Evolutionary conservation across 1,140 invertebrate genomes (phyloP), one percentile per base, ranked within the genome.

Genomic region (Drosophila navojoa): DNA sequence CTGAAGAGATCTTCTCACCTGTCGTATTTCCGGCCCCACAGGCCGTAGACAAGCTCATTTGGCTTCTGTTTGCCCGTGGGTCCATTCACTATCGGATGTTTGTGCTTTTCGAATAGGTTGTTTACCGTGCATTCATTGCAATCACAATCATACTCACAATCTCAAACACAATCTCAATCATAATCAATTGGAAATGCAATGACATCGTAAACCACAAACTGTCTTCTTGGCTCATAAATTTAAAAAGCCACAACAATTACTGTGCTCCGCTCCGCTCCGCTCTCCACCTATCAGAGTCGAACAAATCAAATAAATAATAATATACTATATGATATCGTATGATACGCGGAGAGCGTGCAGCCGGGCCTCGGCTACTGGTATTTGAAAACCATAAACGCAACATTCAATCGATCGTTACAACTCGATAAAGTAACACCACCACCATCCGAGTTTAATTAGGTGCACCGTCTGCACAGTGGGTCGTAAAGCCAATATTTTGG

Each of bases 81-180:
- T 32, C 27, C 27, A 25, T 32, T 60, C 67, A 55, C 55, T 71
- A 80, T 89, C 84, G 84, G 84, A 89, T 89, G 84, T 89, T 89
- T 59, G 81, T 71, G 84, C 79, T 89, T 82, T 87, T 75, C 35
- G 77, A 78, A 75, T 58, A 32, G 5, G 7, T 32, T 9, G 73
- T 78, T 87, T 82, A 78, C 79, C 62, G 49, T 69, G 76, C 77
- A 62, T 61, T 63, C 81, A 78, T 77, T 77, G 74, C 77, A 79
- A 70, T 72, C 71, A 67, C 79, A 81, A 77, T 81, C 78, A 73
- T 74, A 81, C 76, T 82, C 80, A 84, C 77, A 86, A 81, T 87
- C 42, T 45, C 42, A 45, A 45, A 15, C 42, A 15, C 42, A 44
- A 44, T 45, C 42, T 45, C 42, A 45, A 45, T 45, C 42, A 45